These are phyloP conservation scores for Flexamia atlantica DNA, from an alignment of 2,888 invertebrate species.

Conservation along the genomic window DNA sequence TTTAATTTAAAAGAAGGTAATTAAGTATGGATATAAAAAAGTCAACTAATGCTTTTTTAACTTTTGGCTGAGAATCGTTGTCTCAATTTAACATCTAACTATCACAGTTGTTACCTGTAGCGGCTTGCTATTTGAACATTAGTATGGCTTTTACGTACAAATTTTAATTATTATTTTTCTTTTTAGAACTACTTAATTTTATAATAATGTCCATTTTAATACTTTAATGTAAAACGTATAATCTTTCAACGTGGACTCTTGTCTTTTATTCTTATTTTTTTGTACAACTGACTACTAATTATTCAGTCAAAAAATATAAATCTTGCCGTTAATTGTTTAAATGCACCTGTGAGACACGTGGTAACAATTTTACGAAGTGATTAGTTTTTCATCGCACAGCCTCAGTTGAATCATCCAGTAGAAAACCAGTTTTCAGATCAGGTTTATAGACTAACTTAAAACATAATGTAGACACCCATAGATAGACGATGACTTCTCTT, in stretches of 20 bases:
- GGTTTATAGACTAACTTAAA: neutral
- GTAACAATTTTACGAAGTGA: slow-evolving; percentile 21
- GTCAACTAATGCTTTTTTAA: too few species aligned
- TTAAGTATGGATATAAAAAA: too few species aligned
- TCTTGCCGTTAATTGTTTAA: slow-evolving; percentile 1
- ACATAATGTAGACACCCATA: slow-evolving; percentile 36
- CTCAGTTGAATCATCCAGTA: neutral
- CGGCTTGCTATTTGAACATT: neutral
- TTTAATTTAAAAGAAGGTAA: too few species aligned
- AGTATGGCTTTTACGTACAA: too few species aligned
- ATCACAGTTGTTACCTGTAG: neutral
- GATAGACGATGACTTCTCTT: slow-evolving; percentile 4
- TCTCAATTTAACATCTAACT: neutral
- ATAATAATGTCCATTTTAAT: too few species aligned
- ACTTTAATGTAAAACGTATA: neutral
- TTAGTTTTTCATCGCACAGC: slow-evolving; percentile 11
- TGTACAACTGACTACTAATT: neutral
- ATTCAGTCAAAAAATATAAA: neutral
- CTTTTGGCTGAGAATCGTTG: neutral
- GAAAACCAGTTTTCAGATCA: neutral
- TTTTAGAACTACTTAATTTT: too few species aligned
- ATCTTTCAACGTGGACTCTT: neutral
- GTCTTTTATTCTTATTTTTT: neutral
- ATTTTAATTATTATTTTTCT: too few species aligned
- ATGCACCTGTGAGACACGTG: neutral